Conservation (phyloP, 2,888 invertebrate genomes). For the Eristalis pertinax region DNA sequence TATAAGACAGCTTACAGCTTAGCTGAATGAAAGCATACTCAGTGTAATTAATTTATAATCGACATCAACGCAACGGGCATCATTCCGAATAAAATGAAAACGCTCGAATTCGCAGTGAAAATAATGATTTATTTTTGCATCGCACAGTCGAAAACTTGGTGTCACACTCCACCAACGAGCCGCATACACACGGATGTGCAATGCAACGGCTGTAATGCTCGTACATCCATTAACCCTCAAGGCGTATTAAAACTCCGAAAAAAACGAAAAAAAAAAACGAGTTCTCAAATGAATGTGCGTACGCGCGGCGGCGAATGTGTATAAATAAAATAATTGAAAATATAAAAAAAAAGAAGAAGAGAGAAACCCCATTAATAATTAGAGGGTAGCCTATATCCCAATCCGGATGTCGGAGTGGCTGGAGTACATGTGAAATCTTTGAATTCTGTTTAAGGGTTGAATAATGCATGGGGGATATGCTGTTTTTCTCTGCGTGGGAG, state of each 20-base stretch:
- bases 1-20: too few relatives aligned
- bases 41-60: too few relatives aligned
- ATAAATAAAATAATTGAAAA: slow-evolving; percentile 25
- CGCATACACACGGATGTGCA: neutral
- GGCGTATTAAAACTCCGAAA: neutral
- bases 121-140: neutral
- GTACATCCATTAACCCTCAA: neutral
- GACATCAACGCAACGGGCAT: too few relatives aligned
- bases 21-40: too few relatives aligned
- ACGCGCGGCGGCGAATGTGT: neutral
- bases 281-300: neutral
- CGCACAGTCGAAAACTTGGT: neutral
- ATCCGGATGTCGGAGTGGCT: slow-evolving; percentile 55
- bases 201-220: neutral
- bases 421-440: slow-evolving; percentile 61
- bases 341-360: slow-evolving; percentile 33
- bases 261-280: slow-evolving; percentile 16
- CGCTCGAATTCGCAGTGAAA: neutral
- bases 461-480: slow-evolving; percentile 56
- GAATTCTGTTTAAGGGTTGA: slow-evolving; percentile 67
- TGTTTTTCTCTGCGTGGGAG: slow-evolving; percentile 21
- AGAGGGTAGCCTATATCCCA: slow-evolving; percentile 57
- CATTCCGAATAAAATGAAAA: too few relatives aligned
- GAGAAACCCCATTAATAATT: slow-evolving; percentile 59
- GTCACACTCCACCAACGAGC: neutral